Conservation (phyloP, 2,797 vertebrate genomes). For the Chaunax sp. region DNA sequence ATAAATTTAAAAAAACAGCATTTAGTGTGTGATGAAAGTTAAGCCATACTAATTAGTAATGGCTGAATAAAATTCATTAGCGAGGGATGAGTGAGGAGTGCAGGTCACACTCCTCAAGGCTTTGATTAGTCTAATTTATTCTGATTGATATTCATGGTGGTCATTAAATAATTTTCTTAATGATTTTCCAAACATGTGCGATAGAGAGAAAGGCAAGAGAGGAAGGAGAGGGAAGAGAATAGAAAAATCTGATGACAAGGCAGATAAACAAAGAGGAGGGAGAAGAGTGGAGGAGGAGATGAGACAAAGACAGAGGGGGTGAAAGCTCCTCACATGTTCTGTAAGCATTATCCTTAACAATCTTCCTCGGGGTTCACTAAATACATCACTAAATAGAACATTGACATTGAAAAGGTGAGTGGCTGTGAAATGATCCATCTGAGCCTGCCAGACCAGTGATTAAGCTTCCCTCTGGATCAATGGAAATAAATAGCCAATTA, state of each 20-base stretch:
- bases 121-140: constrained; percentile 59
- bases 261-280: constrained; percentile 35
- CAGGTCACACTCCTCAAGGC: constrained; percentile 51
- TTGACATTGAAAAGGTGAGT: constrained; percentile 64
- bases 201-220: constrained; percentile 21
- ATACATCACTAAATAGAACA: constrained; percentile 50
- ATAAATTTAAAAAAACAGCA: constrained; percentile 16
- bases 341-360: constrained; percentile 57
- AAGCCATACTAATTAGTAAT: constrained; percentile 51
- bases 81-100: constrained; percentile 56
- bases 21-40: constrained; percentile 40
- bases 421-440: constrained; percentile 63
- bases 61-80: constrained; percentile 63
- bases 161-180: constrained; percentile 64
- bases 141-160: constrained; percentile 65
- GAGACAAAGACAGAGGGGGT: constrained; percentile 18
- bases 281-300: constrained; percentile 10
- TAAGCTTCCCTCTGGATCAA: constrained; percentile 59
- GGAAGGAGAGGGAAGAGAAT: constrained; percentile 21
- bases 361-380: constrained; percentile 56
- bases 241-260: constrained; percentile 49
- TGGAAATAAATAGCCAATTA: constrained; percentile 71
- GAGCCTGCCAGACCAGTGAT: constrained; percentile 55
- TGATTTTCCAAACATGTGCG: constrained; percentile 51
- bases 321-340: constrained; percentile 31